Percentiles rank a stretch among this genome's conserved stretches.
Evolutionary conservation across 1,140 invertebrate species (phyloP).

Genomic region (Spodoptera litura): DNA sequence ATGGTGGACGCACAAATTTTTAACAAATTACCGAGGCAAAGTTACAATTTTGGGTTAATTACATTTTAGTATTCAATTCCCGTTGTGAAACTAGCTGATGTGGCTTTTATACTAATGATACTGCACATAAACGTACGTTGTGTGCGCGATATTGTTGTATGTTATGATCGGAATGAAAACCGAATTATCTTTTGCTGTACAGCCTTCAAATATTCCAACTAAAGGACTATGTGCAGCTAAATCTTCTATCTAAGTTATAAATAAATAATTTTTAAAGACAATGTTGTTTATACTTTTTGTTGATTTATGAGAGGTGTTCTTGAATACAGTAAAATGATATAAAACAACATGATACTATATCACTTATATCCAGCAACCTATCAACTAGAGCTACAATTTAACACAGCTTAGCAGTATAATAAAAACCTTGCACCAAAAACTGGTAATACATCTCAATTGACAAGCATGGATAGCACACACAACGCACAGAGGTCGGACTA

Average conservation of each 20-base stretch:
- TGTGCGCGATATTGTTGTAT: background rate
- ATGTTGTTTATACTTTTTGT: too few relatives aligned
- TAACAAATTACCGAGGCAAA: background rate
- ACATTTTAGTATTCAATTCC: slow-evolving; percentile 17
- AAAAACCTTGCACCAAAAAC: slow-evolving; percentile 10
- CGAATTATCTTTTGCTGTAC: background rate
- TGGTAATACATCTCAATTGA: slow-evolving; percentile 19
- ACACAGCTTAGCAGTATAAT: background rate
- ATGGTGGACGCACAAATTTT: background rate
- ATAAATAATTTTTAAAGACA: too few relatives aligned
- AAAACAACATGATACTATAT: too few relatives aligned
- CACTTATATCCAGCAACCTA: too few relatives aligned
- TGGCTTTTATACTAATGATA: slow-evolving; percentile 20
- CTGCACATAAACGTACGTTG: background rate
- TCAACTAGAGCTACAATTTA: background rate
- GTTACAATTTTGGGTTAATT: slow-evolving; percentile 29
- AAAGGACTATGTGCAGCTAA: too few relatives aligned
- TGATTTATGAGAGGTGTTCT: too few relatives aligned
- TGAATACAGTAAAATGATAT: too few relatives aligned
- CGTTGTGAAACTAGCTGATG: slow-evolving; percentile 1
- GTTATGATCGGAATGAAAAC: background rate
- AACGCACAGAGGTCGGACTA: background rate
- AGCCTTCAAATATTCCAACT: too few relatives aligned
- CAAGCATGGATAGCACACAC: slow-evolving; percentile 7
- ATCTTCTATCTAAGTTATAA: too few relatives aligned